These are phyloP conservation scores for Periophthalmus modestus DNA, from an alignment of 2,113 vertebrate genomes.

Conservation along the genomic window DNA sequence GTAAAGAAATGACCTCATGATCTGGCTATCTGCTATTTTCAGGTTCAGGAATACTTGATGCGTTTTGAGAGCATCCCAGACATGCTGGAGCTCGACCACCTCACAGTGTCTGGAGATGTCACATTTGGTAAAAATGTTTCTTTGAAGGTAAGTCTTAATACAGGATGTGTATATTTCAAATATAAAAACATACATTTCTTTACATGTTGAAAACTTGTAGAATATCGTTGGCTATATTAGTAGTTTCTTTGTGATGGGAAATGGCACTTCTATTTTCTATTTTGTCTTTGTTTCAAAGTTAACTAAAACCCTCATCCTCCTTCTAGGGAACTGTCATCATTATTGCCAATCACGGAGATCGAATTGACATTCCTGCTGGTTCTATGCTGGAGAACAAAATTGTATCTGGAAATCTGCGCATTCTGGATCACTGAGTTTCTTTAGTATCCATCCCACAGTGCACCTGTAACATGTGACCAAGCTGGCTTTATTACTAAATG, in stretches of 20 bases:
- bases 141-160: slow-evolving; percentile 82
- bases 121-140: slow-evolving; percentile 97
- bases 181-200: neutral
- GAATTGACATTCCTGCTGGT: slow-evolving; percentile 96
- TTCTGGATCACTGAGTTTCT: slow-evolving; percentile 90
- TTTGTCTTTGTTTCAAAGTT: neutral
- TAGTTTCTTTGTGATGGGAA: no score
- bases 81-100: slow-evolving; percentile 97
- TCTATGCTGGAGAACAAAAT: slow-evolving; percentile 98
- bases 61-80: slow-evolving; percentile 98
- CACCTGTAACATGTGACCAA: slow-evolving; percentile 39
- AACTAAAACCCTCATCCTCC: slow-evolving; percentile 1
- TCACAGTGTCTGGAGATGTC: slow-evolving; percentile 97
- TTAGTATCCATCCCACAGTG: neutral
- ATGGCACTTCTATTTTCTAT: no score
- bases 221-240: no score
- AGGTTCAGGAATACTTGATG: slow-evolving; percentile 96
- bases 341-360: slow-evolving; percentile 96
- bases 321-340: slow-evolving; percentile 96
- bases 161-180: neutral
- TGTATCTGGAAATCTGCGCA: slow-evolving; percentile 96
- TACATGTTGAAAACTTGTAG: no score
- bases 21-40: slow-evolving; percentile 5
- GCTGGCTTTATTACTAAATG: slow-evolving; percentile 21
- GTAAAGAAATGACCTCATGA: neutral